These are phyloP conservation scores for Falcaria lacertinaria DNA, from an alignment of 2,888 invertebrate species.

Conservation along the genomic window DNA sequence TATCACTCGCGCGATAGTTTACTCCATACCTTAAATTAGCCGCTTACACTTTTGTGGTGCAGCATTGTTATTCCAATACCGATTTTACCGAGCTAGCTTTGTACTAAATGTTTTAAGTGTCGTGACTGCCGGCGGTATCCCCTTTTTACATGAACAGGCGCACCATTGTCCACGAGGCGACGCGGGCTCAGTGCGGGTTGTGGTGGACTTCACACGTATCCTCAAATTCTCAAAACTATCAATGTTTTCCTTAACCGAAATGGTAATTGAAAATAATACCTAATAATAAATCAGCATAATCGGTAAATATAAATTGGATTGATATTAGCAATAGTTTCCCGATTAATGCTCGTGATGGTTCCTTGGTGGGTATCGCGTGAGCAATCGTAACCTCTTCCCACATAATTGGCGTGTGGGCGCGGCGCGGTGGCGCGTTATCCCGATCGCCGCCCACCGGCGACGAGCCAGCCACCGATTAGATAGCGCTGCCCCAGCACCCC, in stretches of 20 bases:
- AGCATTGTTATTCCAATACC: conserved; percentile 10
- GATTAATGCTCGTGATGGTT: conserved; percentile 61
- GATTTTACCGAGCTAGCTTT: too few relatives aligned
- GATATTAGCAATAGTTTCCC: conserved; percentile 58
- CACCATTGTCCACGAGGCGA: too few relatives aligned
- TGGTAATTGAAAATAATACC: too few relatives aligned
- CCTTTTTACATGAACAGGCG: too few relatives aligned
- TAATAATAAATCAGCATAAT: conserved; percentile 31
- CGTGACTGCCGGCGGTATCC: too few relatives aligned
- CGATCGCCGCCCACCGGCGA: conserved; percentile 74
- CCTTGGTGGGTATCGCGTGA: conserved; percentile 57
- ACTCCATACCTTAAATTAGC: conserved; percentile 44
- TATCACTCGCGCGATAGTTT: conserved; percentile 40
- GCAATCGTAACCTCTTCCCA: conserved; percentile 76
- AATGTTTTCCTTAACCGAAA: too few relatives aligned
- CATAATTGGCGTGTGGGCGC: conserved; percentile 78
- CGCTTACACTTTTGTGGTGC: conserved; percentile 35
- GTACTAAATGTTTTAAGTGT: too few relatives aligned
- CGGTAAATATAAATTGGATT: conserved; percentile 55
- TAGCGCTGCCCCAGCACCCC: conserved; percentile 58
- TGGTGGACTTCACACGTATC: too few relatives aligned
- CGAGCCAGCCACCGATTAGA: conserved; percentile 70
- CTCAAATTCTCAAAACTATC: too few relatives aligned
- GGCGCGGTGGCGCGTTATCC: conserved; percentile 65
- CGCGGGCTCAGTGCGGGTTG: too few relatives aligned